phyloP scores from a whole-genome alignment of 2,113 vertebrate genomes.

The Boulengeromyrus knoepffleri region DNA sequence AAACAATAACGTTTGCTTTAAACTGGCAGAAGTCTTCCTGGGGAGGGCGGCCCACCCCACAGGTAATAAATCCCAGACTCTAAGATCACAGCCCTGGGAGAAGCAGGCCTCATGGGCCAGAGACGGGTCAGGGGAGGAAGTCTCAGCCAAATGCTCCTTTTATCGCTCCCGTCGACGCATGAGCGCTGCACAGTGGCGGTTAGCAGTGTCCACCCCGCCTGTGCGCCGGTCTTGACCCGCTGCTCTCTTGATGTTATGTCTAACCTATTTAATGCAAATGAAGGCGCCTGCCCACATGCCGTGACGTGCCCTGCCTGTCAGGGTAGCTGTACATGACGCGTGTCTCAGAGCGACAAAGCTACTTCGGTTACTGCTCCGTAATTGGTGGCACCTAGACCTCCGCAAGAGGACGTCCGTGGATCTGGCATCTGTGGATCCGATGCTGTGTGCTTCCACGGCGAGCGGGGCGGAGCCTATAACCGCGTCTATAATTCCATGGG shows the following conservation, averaged over 20 bases:
- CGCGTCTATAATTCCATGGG: background rate
- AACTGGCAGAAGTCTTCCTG: constrained; percentile 76
- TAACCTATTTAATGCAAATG: too few relatives aligned
- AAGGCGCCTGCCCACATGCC: background rate
- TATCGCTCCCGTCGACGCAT: background rate
- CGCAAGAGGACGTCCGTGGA: background rate
- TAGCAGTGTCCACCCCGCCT: background rate
- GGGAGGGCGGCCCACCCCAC: constrained; percentile 75
- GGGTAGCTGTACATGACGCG: background rate
- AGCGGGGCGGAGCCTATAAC: background rate
- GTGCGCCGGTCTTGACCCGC: background rate
- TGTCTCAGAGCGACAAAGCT: background rate
- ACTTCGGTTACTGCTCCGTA: background rate
- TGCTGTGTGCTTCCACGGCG: background rate
- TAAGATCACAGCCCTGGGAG: constrained; percentile 45
- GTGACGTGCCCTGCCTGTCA: background rate
- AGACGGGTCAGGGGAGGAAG: background rate
- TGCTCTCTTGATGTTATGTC: background rate
- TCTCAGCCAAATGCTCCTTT: background rate
- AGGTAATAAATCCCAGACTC: constrained; percentile 90
- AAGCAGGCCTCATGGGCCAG: background rate
- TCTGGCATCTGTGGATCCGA: background rate
- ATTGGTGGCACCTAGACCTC: background rate
- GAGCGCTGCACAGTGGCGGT: background rate
- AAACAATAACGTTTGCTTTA: constrained; percentile 99